Percentiles rank a stretch among this genome's conserved stretches.
These are phyloP conservation scores for Phrynocephalus vlangalii DNA, from an alignment of 2,797 vertebrate genomes.

Conservation along the genomic window DNA sequence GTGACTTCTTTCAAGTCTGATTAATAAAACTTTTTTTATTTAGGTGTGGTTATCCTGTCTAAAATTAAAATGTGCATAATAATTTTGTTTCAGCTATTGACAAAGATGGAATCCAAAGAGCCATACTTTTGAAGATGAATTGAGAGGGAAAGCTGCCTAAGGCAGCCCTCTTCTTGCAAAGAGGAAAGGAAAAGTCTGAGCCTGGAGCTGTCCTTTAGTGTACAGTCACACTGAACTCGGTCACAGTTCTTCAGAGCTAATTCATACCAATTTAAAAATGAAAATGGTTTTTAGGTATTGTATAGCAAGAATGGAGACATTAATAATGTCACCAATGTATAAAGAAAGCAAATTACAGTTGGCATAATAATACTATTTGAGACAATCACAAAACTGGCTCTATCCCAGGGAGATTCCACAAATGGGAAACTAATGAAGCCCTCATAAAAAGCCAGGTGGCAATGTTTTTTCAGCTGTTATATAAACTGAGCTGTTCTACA, in stretches of 20 bases:
- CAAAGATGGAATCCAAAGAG: neutral
- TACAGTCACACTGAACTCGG: neutral
- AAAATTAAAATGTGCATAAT: fast-evolving
- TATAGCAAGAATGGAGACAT: neutral
- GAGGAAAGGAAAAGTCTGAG: neutral
- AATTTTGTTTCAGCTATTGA: neutral
- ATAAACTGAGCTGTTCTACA: no score
- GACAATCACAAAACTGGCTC: no score
- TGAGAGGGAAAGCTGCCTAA: neutral
- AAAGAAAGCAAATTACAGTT: no score
- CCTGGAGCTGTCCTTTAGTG: neutral
- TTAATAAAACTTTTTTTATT: slow-evolving; percentile 90
- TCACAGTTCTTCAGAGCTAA: neutral
- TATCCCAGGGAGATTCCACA: no score
- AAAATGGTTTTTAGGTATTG: neutral
- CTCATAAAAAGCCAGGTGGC: no score
- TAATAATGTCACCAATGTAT: no score
- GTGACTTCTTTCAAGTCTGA: slow-evolving; percentile 99
- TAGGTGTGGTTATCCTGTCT: slow-evolving; percentile 76
- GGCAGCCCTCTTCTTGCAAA: neutral
- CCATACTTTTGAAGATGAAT: neutral
- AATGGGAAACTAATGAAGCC: no score
- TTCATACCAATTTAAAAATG: neutral
- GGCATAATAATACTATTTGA: no score
- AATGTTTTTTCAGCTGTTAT: no score